These are phyloP conservation scores for Aurelia sp. DNA, from an alignment of 30 jellyfish, hydroid and myxozoan species.

Conservation along the genomic window DNA sequence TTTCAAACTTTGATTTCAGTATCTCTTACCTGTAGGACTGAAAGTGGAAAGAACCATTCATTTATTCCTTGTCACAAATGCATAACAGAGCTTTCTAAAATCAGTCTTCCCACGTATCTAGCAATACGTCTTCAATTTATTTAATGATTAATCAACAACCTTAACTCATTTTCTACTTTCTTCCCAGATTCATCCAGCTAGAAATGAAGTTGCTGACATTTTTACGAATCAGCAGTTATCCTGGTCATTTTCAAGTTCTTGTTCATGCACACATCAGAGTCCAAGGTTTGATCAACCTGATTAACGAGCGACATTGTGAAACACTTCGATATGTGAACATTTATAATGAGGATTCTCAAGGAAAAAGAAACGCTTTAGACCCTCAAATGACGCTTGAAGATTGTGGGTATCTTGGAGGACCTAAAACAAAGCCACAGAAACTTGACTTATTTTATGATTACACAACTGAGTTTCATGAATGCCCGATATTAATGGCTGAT, in stretches of 20 bases:
- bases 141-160: too few species aligned
- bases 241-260: slow-evolving; percentile 71
- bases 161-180: neutral
- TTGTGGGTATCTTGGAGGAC: slow-evolving; percentile 76
- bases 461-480: slow-evolving; percentile 71
- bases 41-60: too few species aligned
- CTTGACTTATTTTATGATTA: slow-evolving; percentile 61
- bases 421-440: slow-evolving; percentile 60
- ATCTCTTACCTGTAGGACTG: too few species aligned
- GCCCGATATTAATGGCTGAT: slow-evolving; percentile 69
- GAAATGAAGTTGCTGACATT: slow-evolving; percentile 66
- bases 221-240: slow-evolving; percentile 50
- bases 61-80: too few species aligned
- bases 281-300: slow-evolving; percentile 60
- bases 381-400: slow-evolving; percentile 67
- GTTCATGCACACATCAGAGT: slow-evolving; percentile 74
- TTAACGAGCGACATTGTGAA: slow-evolving; percentile 62
- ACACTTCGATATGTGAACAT: slow-evolving; percentile 54
- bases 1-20: too few species aligned
- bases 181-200: slow-evolving; percentile 53
- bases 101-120: too few species aligned
- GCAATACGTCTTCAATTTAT: too few species aligned
- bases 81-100: too few species aligned
- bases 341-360: slow-evolving; percentile 52
- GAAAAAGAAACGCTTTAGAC: slow-evolving; percentile 35